phyloP scores from a whole-genome alignment of 2,797 vertebrate species.

The Chelmon rostratus region DNA sequence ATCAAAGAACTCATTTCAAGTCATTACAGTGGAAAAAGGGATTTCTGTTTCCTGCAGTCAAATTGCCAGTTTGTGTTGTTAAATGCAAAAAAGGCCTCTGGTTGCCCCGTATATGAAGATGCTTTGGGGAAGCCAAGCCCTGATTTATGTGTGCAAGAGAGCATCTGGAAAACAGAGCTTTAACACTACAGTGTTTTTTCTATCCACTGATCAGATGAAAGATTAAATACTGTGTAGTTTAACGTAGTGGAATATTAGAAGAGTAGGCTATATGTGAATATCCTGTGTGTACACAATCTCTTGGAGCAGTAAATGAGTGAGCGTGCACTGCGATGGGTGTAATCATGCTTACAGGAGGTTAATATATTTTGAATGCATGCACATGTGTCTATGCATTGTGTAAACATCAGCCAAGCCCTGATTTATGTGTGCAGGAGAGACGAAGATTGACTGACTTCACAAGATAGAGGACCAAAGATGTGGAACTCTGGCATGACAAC shows the following conservation, averaged over 20 bases:
- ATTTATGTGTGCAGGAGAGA: neutral
- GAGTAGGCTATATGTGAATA: neutral
- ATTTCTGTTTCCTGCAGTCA: conserved; percentile 30
- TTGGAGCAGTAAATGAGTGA: neutral
- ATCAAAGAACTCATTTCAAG: conserved; percentile 28
- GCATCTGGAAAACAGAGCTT: conserved; percentile 15
- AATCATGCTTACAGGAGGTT: neutral
- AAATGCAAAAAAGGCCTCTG: conserved; percentile 42
- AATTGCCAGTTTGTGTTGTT: conserved; percentile 42
- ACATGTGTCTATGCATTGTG: neutral
- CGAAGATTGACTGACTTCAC: neutral
- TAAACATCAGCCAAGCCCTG: neutral
- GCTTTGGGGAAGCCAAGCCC: conserved; percentile 16
- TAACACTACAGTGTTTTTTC: neutral
- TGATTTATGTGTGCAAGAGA: conserved; percentile 29
- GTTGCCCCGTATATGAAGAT: conserved; percentile 36
- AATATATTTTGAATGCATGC: neutral
- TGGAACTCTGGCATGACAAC: neutral
- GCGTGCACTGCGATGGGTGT: neutral
- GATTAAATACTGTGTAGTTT: neutral
- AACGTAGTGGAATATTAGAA: neutral
- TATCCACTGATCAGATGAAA: conserved; percentile 14
- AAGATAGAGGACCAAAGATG: neutral
- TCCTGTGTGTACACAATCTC: neutral
- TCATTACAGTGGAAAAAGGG: conserved; percentile 2